Conservation (phyloP, 2,888 invertebrate genomes). For the Smittia aterrima region DNA sequence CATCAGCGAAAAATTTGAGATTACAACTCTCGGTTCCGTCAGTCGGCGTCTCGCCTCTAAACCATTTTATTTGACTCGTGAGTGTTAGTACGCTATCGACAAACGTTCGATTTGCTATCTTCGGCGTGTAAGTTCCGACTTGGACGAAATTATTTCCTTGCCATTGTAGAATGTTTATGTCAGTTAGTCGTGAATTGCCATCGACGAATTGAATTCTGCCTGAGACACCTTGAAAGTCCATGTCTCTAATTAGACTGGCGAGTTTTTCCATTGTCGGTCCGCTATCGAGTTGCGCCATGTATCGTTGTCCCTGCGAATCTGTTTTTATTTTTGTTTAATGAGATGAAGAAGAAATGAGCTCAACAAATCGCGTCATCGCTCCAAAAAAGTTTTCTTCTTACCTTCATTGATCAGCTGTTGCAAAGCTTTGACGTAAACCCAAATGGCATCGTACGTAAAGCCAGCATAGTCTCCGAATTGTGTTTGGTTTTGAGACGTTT, state of each 20-base stretch:
- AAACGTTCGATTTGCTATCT: slow-evolving; percentile 55
- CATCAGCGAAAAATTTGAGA: slow-evolving; percentile 65
- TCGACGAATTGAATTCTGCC: slow-evolving; percentile 67
- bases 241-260: slow-evolving; percentile 62
- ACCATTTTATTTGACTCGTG: slow-evolving; percentile 65
- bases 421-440: slow-evolving; percentile 73
- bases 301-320: slow-evolving; percentile 23
- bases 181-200: slow-evolving; percentile 65
- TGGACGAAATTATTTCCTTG: slow-evolving; percentile 54
- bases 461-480: slow-evolving; percentile 64
- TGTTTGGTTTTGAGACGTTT: slow-evolving; percentile 42
- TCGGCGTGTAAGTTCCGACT: slow-evolving; percentile 62
- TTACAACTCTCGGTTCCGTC: slow-evolving; percentile 70
- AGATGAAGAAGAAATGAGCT: background rate
- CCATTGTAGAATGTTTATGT: slow-evolving; percentile 63
- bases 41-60: slow-evolving; percentile 60
- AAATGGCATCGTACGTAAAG: slow-evolving; percentile 78
- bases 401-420: slow-evolving; percentile 61
- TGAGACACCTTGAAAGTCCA: slow-evolving; percentile 71
- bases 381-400: background rate
- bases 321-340: no score
- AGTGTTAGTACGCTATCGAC: slow-evolving; percentile 58
- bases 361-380: no score
- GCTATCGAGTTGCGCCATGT: slow-evolving; percentile 46
- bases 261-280: slow-evolving; percentile 51